A percentile compares a stretch with the other conserved stretches of the same genome.
These are phyloP conservation scores for Felis chaus DNA, from an alignment of 2,113 vertebrate species.

Conservation along the genomic window DNA sequence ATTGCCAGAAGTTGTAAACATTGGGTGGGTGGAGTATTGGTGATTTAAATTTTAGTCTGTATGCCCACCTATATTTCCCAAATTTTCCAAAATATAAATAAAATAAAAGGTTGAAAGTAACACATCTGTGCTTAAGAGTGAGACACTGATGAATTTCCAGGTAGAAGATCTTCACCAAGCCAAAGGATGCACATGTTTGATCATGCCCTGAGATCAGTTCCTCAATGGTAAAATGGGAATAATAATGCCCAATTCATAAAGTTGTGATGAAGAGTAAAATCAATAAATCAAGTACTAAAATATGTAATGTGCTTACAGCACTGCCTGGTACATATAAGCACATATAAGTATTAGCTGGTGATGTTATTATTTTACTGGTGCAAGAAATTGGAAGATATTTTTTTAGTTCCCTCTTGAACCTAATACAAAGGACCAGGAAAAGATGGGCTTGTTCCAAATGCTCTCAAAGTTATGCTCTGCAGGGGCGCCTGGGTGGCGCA, in stretches of 20 bases:
- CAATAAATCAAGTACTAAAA: not conserved
- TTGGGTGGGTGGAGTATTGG: not conserved
- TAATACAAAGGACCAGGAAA: not conserved
- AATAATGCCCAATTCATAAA: not conserved
- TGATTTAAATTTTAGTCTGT: constrained; percentile 7
- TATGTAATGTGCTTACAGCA: not conserved
- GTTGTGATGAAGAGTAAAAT: not conserved
- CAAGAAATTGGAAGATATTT: not conserved
- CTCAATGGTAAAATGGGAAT: not conserved
- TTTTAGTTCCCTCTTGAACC: not conserved
- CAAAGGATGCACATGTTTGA: not conserved
- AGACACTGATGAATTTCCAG: not conserved
- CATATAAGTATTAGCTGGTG: not conserved
- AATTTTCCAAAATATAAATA: not conserved
- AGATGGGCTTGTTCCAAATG: not conserved
- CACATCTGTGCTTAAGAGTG: not conserved
- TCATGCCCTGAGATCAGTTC: not conserved
- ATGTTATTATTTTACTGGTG: not conserved
- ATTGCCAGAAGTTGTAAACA: not conserved
- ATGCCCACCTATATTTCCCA: not conserved
- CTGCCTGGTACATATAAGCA: not conserved
- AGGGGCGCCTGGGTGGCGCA: too few species aligned
- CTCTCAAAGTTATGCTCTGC: not conserved
- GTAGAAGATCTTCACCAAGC: not conserved
- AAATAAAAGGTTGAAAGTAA: not conserved